These are phyloP conservation scores for Cathartes aura DNA, from an alignment of 2,113 vertebrate genomes.

Conservation along the genomic window DNA sequence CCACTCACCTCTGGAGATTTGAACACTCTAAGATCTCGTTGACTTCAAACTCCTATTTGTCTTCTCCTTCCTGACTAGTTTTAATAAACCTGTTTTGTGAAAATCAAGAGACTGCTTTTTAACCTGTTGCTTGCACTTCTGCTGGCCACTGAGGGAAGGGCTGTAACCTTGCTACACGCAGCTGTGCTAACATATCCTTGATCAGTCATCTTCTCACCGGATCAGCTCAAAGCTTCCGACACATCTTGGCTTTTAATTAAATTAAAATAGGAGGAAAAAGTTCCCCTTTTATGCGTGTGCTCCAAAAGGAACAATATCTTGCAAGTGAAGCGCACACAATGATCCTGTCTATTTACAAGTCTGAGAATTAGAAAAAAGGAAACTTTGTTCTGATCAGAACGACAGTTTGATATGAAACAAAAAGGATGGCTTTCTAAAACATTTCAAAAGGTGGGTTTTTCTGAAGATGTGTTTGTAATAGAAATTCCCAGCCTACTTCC, in stretches of 20 bases:
- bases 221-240: constrained; percentile 57
- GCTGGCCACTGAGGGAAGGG: neutral
- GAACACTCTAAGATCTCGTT: neutral
- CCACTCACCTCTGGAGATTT: neutral
- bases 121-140: neutral
- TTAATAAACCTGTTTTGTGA: neutral
- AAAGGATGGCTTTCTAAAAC: constrained; percentile 54
- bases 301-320: constrained; percentile 53
- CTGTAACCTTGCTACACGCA: neutral
- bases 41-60: neutral
- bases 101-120: constrained; percentile 1
- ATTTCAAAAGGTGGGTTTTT: neutral
- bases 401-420: constrained; percentile 55
- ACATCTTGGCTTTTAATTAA: constrained; percentile 71
- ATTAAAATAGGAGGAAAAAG: constrained; percentile 62
- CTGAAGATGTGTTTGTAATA: neutral
- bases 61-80: neutral
- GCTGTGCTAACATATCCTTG: constrained; percentile 47
- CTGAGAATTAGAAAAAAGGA: constrained; percentile 53
- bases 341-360: constrained; percentile 55
- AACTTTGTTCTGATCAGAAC: constrained; percentile 62
- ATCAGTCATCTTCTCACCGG: constrained; percentile 63
- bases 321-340: neutral
- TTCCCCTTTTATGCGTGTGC: constrained; percentile 53
- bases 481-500: neutral